These are phyloP conservation scores for Formica selysi DNA, from an alignment of 1,140 invertebrate genomes.

Conservation along the genomic window DNA sequence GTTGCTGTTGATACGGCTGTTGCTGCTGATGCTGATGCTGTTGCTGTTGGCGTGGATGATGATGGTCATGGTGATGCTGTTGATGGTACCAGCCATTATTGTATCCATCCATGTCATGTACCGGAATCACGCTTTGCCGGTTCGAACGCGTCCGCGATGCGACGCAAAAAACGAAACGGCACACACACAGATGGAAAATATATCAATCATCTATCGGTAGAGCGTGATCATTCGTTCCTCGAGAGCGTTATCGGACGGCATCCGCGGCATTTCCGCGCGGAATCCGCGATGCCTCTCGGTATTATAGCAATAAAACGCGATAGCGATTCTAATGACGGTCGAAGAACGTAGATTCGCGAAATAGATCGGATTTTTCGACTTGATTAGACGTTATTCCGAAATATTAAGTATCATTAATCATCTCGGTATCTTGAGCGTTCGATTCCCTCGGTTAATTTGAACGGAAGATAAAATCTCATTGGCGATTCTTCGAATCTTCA, in stretches of 20 bases:
- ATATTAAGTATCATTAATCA: conserved; percentile 53
- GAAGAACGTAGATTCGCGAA: conserved; percentile 33
- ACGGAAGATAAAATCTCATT: conserved; percentile 41
- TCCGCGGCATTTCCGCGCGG: conserved; percentile 52
- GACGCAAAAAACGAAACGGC: conserved; percentile 64
- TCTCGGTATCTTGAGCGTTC: conserved; percentile 13
- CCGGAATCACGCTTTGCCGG: conserved; percentile 66
- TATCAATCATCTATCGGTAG: conserved; percentile 77
- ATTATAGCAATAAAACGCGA: conserved; percentile 57
- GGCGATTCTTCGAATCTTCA: conserved; percentile 27
- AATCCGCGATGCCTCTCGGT: conserved; percentile 57
- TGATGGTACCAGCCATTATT: conserved; percentile 85
- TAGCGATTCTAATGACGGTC: conserved; percentile 35
- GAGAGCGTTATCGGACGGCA: conserved; percentile 35
- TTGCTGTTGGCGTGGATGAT: conserved; percentile 67
- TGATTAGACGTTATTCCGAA: conserved; percentile 20
- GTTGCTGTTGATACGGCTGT: conserved; percentile 69
- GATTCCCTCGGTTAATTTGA: not conserved
- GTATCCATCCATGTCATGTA: conserved; percentile 84
- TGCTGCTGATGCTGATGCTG: conserved; percentile 75
- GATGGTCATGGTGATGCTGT: conserved; percentile 78
- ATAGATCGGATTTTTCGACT: conserved; percentile 38
- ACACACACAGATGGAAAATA: conserved; percentile 72
- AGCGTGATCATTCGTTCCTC: conserved; percentile 59
- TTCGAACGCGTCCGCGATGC: conserved; percentile 62